A percentile compares a stretch with the other conserved stretches of the same genome.
Evolutionary conservation across 1,140 invertebrate genomes (phyloP).

Genomic region (Drosophila navojoa): DNA sequence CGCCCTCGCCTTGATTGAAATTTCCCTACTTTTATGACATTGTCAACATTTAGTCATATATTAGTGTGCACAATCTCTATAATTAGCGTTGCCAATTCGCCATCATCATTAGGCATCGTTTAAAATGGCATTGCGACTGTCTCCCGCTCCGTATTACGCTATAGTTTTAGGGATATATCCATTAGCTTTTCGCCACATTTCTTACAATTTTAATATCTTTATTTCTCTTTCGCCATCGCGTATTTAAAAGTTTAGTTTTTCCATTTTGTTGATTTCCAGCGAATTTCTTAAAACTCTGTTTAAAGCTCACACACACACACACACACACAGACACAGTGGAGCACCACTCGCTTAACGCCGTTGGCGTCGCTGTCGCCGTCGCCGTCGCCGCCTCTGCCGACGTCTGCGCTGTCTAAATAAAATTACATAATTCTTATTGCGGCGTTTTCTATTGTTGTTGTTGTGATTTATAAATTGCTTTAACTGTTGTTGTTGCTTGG

Average conservation of each 20-base stretch:
- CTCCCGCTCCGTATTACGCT: neutral
- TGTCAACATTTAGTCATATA: too few species aligned
- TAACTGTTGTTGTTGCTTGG: neutral
- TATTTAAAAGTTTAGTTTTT: constrained; percentile 22
- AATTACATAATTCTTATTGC: constrained; percentile 71
- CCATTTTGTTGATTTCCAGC: constrained; percentile 56
- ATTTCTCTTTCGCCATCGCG: neutral
- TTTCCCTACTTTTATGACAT: too few species aligned
- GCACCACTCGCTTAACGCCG: constrained; percentile 9
- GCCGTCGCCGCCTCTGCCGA: constrained; percentile 1
- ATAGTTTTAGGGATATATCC: neutral
- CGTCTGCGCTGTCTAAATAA: constrained; percentile 49
- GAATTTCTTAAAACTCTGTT: constrained; percentile 49
- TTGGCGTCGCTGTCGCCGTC: neutral
- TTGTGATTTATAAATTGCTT: constrained; percentile 57
- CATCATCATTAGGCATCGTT: too few species aligned
- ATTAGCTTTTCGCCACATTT: constrained; percentile 2
- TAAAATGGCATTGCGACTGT: neutral
- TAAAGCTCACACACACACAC: constrained; percentile 39
- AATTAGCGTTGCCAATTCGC: too few species aligned
- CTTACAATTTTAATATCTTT: constrained; percentile 3
- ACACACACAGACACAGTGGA: constrained; percentile 8
- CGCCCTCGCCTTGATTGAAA: too few species aligned
- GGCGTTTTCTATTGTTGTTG: constrained; percentile 16
- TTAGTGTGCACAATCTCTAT: too few species aligned